Evolutionary conservation across 2,888 invertebrate genomes (phyloP).

Genomic region (Dasysyrphus albostriatus): DNA sequence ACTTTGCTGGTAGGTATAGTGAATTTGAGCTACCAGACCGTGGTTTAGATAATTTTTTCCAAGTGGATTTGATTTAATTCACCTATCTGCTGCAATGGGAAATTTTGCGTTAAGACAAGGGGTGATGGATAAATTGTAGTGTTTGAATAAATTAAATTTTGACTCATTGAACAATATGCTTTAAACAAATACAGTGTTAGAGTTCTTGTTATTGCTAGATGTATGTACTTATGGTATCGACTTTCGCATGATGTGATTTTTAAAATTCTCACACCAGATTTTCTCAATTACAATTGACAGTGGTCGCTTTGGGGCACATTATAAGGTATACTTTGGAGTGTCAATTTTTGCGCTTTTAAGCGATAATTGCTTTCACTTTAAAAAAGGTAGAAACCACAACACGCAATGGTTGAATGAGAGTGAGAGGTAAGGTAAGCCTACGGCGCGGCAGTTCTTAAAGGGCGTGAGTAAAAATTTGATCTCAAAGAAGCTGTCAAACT

Average conservation of each 20-base stretch:
- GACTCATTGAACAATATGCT: conserved; percentile 54
- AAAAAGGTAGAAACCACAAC: conserved; percentile 51
- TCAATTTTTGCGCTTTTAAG: conserved; percentile 64
- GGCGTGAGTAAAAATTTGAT: conserved; percentile 43
- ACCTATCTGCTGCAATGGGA: conserved; percentile 9
- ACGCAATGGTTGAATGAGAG: conserved; percentile 39
- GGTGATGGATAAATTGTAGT: conserved; percentile 48
- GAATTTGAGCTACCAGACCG: conserved; percentile 47
- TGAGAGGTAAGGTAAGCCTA: conserved; percentile 7
- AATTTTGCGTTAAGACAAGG: conserved; percentile 25
- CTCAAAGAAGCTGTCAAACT: conserved; percentile 59
- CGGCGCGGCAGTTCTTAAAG: conserved; percentile 34
- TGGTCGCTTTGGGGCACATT: conserved; percentile 35
- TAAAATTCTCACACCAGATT: conserved; percentile 45
- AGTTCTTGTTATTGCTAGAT: neutral
- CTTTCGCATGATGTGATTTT: conserved; percentile 24
- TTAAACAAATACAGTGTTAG: neutral
- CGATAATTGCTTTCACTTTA: conserved; percentile 52
- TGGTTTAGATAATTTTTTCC: conserved; percentile 52
- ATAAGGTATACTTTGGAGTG: conserved; percentile 46
- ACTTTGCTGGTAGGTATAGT: conserved; percentile 78
- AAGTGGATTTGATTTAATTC: conserved; percentile 61
- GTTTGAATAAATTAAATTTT: conserved; percentile 63
- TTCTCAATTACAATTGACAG: conserved; percentile 49
- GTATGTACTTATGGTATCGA: conserved; percentile 14